Conservation (phyloP, 2,888 invertebrate species). For the Hyppa rectilinea region DNA sequence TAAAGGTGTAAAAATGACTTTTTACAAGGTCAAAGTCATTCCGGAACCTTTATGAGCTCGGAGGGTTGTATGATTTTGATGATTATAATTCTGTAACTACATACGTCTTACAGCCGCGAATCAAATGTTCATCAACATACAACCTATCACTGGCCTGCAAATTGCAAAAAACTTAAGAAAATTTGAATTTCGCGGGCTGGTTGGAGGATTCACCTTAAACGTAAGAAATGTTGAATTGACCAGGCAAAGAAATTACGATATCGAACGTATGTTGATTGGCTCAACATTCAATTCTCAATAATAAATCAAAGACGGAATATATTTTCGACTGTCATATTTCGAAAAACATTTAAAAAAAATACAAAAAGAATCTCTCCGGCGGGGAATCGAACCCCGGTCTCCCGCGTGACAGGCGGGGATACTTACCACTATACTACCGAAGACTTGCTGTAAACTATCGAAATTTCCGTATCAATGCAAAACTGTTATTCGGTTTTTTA, state of each 20-base stretch:
- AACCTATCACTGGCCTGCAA: no score
- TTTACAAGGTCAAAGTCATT: no score
- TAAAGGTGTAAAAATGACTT: no score
- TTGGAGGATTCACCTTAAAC: neutral
- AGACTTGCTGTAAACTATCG: fast-evolving
- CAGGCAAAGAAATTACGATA: no score
- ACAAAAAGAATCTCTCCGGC: slow-evolving; percentile 66
- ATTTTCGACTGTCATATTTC: neutral
- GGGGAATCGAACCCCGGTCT: slow-evolving; percentile 76
- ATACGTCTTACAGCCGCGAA: no score
- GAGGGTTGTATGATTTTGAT: no score
- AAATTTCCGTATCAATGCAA: neutral
- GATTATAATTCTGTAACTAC: no score
- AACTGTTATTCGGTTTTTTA: neutral
- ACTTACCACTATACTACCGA: slow-evolving; percentile 89
- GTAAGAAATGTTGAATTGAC: no score
- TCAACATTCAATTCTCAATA: neutral
- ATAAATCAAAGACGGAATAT: neutral
- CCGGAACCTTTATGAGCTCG: no score
- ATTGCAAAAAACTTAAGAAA: neutral
- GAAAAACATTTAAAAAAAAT: neutral
- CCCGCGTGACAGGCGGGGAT: slow-evolving; percentile 91
- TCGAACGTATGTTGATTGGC: no score
- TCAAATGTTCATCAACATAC: no score
- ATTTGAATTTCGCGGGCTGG: neutral